Evolutionary conservation across 2,888 invertebrate species (phyloP).

Genomic region (Lepidocyrtoides sp.): DNA sequence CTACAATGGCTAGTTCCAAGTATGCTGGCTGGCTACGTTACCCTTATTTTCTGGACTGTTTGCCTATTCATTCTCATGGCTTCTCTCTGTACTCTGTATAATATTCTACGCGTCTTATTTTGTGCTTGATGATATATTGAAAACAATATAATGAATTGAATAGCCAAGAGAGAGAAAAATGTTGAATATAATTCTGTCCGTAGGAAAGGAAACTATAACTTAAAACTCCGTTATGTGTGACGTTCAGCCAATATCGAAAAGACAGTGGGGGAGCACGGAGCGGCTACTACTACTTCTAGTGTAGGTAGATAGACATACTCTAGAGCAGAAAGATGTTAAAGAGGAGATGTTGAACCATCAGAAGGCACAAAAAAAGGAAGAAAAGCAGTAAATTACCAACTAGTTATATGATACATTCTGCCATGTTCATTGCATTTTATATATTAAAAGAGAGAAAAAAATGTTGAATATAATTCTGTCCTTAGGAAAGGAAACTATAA

Average conservation of each 20-base stretch:
- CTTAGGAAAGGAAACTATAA: no score
- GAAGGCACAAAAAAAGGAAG: no score
- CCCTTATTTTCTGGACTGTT: neutral
- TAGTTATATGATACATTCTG: no score
- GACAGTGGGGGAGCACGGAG: constrained; percentile 20
- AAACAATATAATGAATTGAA: constrained; percentile 25
- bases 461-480: neutral
- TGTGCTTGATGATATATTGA: constrained; percentile 49
- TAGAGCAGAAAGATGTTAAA: no score
- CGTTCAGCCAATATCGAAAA: constrained; percentile 22
- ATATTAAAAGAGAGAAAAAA: neutral
- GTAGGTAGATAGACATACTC: no score
- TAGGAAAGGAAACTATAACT: no score
- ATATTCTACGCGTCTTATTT: constrained; percentile 54
- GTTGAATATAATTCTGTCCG: neutral
- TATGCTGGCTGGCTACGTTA: neutral
- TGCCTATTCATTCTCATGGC: neutral
- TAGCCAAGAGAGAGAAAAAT: neutral
- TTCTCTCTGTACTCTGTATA: no score
- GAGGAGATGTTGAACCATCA: no score
- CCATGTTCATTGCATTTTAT: no score
- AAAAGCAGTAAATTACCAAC: no score
- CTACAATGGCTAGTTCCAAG: neutral
- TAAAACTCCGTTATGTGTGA: neutral
- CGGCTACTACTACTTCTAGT: no score